Conservation (phyloP, 2,888 invertebrate genomes). For the Drosophila testacea region DNA sequence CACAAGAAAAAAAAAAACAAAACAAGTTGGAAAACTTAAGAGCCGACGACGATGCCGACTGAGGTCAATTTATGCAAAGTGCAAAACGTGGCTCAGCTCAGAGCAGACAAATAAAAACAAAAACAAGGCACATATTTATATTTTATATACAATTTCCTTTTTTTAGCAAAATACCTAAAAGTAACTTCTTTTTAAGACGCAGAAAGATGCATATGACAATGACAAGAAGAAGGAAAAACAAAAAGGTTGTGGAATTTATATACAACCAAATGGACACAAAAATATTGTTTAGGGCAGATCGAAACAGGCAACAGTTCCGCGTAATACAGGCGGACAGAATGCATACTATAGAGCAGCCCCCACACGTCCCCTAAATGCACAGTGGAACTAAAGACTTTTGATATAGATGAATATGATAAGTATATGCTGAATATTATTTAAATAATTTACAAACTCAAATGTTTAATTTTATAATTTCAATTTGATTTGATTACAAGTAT, state of each 20-base stretch:
- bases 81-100: conserved; percentile 68
- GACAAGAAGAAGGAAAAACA: conserved; percentile 35
- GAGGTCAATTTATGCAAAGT: conserved; percentile 77
- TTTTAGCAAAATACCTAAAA: conserved; percentile 29
- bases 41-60: conserved; percentile 10
- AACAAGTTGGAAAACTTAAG: not conserved
- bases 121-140: conserved; percentile 53
- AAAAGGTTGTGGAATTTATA: conserved; percentile 52
- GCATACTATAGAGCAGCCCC: conserved; percentile 34
- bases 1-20: not conserved
- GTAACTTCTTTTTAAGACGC: conserved; percentile 18
- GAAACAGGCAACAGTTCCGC: conserved; percentile 57
- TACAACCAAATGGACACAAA: conserved; percentile 57
- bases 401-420: not conserved
- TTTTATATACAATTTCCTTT: conserved; percentile 53
- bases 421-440: not conserved
- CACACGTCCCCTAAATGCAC: conserved; percentile 31
- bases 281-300: conserved; percentile 64
- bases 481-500: too few species aligned
- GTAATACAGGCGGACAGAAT: conserved; percentile 42
- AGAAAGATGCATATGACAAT: conserved; percentile 65
- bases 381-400: conserved; percentile 26
- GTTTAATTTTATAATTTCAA: too few species aligned
- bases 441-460: not conserved
- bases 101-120: conserved; percentile 25